These are phyloP conservation scores for Dendrocincla tyrannina DNA, from an alignment of 2,797 vertebrate species.

Conservation along the genomic window DNA sequence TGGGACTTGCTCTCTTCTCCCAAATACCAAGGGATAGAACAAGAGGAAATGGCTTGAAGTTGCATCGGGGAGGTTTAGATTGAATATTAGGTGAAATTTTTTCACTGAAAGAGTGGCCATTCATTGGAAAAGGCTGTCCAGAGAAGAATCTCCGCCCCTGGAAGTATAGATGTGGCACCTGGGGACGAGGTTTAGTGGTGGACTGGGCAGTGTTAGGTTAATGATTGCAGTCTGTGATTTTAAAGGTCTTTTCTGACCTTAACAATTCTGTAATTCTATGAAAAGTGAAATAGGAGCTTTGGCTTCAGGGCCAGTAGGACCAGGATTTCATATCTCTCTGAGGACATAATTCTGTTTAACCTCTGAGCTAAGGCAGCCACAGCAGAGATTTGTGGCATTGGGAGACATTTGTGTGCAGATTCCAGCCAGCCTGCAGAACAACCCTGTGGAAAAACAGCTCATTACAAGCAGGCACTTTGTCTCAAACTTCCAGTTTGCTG, in stretches of 20 bases:
- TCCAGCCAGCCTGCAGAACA: slow-evolving; percentile 25
- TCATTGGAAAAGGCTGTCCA: not conserved
- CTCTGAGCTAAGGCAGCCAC: not conserved
- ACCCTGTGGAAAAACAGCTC: not conserved
- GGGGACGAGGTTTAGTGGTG: not conserved
- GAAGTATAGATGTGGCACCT: not conserved
- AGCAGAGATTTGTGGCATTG: slow-evolving; percentile 1
- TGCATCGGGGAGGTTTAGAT: not conserved
- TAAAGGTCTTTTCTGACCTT: not conserved
- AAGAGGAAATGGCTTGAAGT: not conserved
- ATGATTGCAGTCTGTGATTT: not conserved
- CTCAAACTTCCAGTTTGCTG: not conserved
- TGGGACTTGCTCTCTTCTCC: fast-evolving
- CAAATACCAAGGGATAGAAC: not conserved
- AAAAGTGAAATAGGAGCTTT: not conserved
- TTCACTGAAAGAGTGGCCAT: not conserved
- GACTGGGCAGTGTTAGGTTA: not conserved
- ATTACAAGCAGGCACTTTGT: not conserved
- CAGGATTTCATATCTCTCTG: not conserved
- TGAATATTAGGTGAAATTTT: too few species aligned
- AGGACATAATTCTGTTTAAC: not conserved
- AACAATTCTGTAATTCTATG: not conserved
- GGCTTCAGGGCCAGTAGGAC: not conserved
- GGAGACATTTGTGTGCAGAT: slow-evolving; percentile 19
- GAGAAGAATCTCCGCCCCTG: not conserved